Percentiles rank a stretch among this genome's conserved stretches.
Evolutionary conservation across 2,888 invertebrate genomes (phyloP).

Genomic region (Mythimna albipuncta): DNA sequence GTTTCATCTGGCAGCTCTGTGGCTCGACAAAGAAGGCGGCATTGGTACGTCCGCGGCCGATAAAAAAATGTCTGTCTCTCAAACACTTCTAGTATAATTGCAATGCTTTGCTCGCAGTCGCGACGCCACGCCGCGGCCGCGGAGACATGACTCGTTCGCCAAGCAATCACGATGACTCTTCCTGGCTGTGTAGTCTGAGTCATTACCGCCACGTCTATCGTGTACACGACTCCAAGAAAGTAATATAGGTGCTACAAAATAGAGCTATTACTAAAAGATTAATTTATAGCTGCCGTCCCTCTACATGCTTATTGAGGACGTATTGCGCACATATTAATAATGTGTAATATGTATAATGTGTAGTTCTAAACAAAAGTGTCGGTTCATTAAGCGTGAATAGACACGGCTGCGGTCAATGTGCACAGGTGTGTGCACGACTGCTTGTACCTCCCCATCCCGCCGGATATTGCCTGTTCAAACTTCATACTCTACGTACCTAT

Average conservation of each 20-base stretch:
- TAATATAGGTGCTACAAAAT: not conserved
- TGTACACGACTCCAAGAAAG: slow-evolving; percentile 27
- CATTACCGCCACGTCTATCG: slow-evolving; percentile 52
- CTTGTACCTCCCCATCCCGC: slow-evolving; percentile 13
- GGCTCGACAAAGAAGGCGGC: slow-evolving; percentile 42
- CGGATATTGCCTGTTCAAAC: slow-evolving; percentile 33
- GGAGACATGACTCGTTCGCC: slow-evolving; percentile 68
- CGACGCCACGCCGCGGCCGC: slow-evolving; percentile 68
- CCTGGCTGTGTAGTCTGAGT: slow-evolving; percentile 67
- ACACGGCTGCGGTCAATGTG: slow-evolving; percentile 46
- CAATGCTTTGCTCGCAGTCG: slow-evolving; percentile 69
- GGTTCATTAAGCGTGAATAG: slow-evolving; percentile 41
- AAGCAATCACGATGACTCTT: slow-evolving; percentile 71
- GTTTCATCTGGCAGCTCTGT: slow-evolving; percentile 58
- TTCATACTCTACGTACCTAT: slow-evolving; percentile 18
- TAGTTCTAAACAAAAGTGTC: slow-evolving; percentile 37
- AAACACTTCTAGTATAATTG: slow-evolving; percentile 70
- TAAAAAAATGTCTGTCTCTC: slow-evolving; percentile 63
- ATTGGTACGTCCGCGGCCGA: slow-evolving; percentile 49
- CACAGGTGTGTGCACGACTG: slow-evolving; percentile 49
- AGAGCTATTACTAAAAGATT: slow-evolving; percentile 6
- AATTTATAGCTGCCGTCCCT: not conserved
- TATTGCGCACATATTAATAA: slow-evolving; percentile 7
- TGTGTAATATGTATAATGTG: not conserved
- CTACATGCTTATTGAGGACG: slow-evolving; percentile 5